Percentiles rank a stretch among this genome's conserved stretches.
Evolutionary conservation across 2,113 vertebrate species (phyloP).

Genomic region (Chloropsis hardwickii): DNA sequence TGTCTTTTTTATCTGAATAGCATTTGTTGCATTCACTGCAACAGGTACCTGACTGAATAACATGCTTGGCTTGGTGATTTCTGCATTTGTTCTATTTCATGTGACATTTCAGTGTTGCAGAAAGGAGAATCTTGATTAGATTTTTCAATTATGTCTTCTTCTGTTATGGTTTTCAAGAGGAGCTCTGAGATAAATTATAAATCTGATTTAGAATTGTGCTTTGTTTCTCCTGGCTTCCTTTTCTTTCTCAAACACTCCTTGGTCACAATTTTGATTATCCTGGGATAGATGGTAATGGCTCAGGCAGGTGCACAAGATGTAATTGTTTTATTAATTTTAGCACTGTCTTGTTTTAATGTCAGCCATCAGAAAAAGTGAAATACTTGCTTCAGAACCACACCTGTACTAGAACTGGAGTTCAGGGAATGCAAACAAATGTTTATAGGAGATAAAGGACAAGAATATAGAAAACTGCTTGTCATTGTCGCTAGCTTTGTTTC

Average conservation of each 20-base stretch:
- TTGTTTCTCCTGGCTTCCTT: not conserved
- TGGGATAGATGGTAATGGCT: not conserved
- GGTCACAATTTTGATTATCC: not conserved
- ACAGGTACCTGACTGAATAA: not conserved
- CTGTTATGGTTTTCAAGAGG: not conserved
- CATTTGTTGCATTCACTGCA: not conserved
- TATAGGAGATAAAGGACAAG: not conserved
- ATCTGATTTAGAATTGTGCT: not conserved
- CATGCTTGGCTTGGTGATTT: not conserved
- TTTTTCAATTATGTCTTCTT: not conserved
- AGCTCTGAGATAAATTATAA: not conserved
- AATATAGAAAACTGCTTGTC: not conserved
- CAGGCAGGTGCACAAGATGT: not conserved
- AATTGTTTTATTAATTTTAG: not conserved
- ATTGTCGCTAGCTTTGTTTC: not conserved
- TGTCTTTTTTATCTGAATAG: not conserved
- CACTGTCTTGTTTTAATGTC: not conserved
- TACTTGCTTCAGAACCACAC: not conserved
- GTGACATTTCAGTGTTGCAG: not conserved
- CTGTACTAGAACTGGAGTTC: not conserved
- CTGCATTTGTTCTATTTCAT: not conserved
- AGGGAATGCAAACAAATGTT: not conserved
- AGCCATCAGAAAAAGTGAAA: not conserved
- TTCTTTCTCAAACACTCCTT: not conserved
- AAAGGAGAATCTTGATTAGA: not conserved